Evolutionary conservation across 2,888 invertebrate species (phyloP), one percentile per base, ranked within the genome.

Genomic region (Leptothorax acervorum): DNA sequence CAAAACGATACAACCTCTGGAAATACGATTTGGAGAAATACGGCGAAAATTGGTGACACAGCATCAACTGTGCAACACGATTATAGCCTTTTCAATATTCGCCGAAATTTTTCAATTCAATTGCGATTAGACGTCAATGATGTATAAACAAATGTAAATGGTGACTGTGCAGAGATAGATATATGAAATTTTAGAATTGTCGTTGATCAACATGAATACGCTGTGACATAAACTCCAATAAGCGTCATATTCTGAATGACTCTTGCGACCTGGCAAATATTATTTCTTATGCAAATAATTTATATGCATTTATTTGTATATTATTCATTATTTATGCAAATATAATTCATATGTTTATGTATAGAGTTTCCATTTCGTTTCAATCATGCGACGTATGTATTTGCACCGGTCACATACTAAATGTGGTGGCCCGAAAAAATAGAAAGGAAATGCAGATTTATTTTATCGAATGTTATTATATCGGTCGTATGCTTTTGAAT

Each of bases 21-120:
- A 81, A 81, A 81, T 57, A 39, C 1, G 23, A 81, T 79, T 79
- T 60, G 15, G 18, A 71, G 35, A 79, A 35, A 60, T 48, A 60
- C 18, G 48, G 23, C 9, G 3, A 48, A 71, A 81, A 71, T 81
- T 60, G 60, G 12, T 60, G 48, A 12, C 79, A 60, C 71, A 60
- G 60, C 42, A 45, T 57, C 45, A 60, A 48, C n/a, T 45, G 45
- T 4, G 28, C 48, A 39, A 71, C 18, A 35, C 9, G 28, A 73
- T 81, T 62, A 81, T 39, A n/a, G 8, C 9, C 39, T 60, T 60
- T 71, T 60, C 35, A 60, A 60, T 60, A 60, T 51, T 71, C 48
- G 11, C 18, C n/a, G 3, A 71, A 81, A 71, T 12, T 70, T 81
- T 68, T 68, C 68, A 45, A 71, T 71, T 18, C n/a, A 51, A 3